These are phyloP conservation scores for Podabrus alpinus DNA, from an alignment of 2,888 invertebrate species.

Conservation along the genomic window DNA sequence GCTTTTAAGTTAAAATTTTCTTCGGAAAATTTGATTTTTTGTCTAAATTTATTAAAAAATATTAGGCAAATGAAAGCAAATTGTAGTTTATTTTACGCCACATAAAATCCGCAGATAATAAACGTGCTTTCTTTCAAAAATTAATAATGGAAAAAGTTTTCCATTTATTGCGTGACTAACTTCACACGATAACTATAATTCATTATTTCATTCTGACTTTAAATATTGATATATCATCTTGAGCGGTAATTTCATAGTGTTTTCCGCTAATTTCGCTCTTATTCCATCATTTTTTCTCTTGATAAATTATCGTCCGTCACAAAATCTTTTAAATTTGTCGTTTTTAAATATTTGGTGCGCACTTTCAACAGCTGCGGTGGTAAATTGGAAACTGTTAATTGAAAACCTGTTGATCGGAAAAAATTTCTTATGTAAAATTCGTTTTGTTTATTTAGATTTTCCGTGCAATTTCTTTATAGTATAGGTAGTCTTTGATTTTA, in stretches of 20 bases:
- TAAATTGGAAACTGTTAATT: background rate
- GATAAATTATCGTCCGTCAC: background rate
- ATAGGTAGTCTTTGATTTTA: background rate
- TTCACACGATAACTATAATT: constrained; percentile 12
- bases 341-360: background rate
- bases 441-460: background rate
- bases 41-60: background rate
- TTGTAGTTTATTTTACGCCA: background rate
- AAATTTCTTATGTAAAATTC: background rate
- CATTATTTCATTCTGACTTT: constrained; percentile 9
- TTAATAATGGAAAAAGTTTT: constrained; percentile 18
- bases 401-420: constrained; percentile 2
- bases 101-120: constrained; percentile 11
- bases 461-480: background rate
- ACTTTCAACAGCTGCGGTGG: background rate
- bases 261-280: background rate
- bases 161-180: constrained; percentile 13
- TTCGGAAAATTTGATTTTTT: background rate
- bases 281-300: background rate
- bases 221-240: constrained; percentile 12
- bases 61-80: background rate
- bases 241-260: background rate
- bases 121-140: constrained; percentile 11
- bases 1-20: background rate
- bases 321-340: background rate